Evolutionary conservation across 2,888 invertebrate species (phyloP), one percentile per base, ranked within the genome.

Genomic region (Drosophila differens): DNA sequence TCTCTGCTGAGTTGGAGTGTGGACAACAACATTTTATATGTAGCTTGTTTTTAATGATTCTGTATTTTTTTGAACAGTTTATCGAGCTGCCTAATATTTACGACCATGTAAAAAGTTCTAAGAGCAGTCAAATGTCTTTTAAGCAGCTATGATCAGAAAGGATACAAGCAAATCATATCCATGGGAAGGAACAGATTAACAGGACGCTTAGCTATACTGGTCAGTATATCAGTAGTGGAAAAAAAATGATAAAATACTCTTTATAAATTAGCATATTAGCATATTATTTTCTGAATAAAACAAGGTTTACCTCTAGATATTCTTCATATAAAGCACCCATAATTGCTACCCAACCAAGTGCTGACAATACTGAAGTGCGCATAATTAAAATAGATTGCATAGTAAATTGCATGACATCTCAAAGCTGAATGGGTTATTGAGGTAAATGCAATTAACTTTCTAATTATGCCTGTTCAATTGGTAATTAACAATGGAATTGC

Each of bases 401-500:
- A 30, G 39, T 57, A 39, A 39, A 14, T n/a, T 30, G 14, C 4
- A 14, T 39, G 37, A 7, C 14, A 39, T 25, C n/a, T 49, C 32
- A 30, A 9, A 16, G 28, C 19, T 28, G 1, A 47, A 49, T 30
- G 14, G 55, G 9, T 37, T 16, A 35, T 19, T 47, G 28, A 28
- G 28, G 44, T 16, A 28, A 44, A 35, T 44, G 37, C 12, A 58
- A 49, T 63, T 49, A 32, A n/a, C 54, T 59, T 54, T 49, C 16
- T 25, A 59, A 55, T 72, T 54, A 72, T 59, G 63, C 49, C 53
- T 28, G 25, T 37, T 59, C 53, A 63, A 25, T 70, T 52, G 35
- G 2, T 32, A 32, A 52, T 52, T 52, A 44, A 33, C 33, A 53
- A 55, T 70, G 12, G 3, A 58, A 10, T 58, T 32, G 30, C 30